Percentiles rank a stretch among this genome's conserved stretches.
phyloP scores from a whole-genome alignment of 2,888 invertebrate genomes.

The Watsonalla binaria region DNA sequence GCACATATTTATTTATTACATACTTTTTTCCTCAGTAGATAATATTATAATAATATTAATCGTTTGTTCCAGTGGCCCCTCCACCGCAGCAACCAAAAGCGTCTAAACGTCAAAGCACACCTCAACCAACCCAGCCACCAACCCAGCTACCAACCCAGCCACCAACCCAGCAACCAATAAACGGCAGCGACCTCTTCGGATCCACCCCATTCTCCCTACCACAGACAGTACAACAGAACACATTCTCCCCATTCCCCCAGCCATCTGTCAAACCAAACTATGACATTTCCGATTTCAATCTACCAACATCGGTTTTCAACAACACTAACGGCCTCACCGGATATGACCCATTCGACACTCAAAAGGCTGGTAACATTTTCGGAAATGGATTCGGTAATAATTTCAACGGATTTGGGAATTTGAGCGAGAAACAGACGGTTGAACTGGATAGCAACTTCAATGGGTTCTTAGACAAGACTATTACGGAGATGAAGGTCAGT shows the following conservation, averaged over 20 bases:
- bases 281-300: slow-evolving; percentile 67
- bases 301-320: slow-evolving; percentile 69
- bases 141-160: slow-evolving; percentile 18
- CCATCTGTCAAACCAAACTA: slow-evolving; percentile 62
- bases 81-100: slow-evolving; percentile 84
- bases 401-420: slow-evolving; percentile 68
- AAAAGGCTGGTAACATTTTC: slow-evolving; percentile 75
- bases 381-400: slow-evolving; percentile 58
- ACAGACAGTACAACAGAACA: slow-evolving; percentile 20
- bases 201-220: slow-evolving; percentile 85
- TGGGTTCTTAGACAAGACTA: slow-evolving; percentile 88
- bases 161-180: slow-evolving; percentile 50
- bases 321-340: slow-evolving; percentile 66
- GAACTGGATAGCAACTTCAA: slow-evolving; percentile 82
- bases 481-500: slow-evolving; percentile 92
- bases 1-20: too few relatives aligned
- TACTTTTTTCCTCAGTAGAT: too few relatives aligned
- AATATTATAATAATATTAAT: background rate
- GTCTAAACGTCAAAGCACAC: slow-evolving; percentile 70
- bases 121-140: slow-evolving; percentile 30
- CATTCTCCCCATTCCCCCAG: slow-evolving; percentile 28
- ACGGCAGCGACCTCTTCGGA: slow-evolving; percentile 87
- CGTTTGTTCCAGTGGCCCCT: slow-evolving; percentile 86
- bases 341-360: slow-evolving; percentile 92
- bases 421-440: slow-evolving; percentile 70